Percentiles rank a stretch among this genome's conserved stretches.
Evolutionary conservation across 2,797 vertebrate genomes (phyloP).

Genomic region (Bufotes viridis): DNA sequence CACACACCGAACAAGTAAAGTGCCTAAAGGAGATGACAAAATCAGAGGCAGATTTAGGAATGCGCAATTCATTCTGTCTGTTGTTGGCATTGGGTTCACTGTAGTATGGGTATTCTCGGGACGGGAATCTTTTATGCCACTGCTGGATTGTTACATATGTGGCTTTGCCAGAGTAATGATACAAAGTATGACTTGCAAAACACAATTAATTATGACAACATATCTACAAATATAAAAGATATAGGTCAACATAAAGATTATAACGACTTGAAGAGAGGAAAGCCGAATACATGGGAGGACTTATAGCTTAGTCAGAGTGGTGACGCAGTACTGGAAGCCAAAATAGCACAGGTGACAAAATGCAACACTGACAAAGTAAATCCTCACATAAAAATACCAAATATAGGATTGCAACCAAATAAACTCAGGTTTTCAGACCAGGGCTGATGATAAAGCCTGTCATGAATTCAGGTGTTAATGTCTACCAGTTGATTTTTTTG

Average conservation of each 20-base stretch:
- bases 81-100: not conserved
- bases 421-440: not conserved
- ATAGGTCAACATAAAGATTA: not conserved
- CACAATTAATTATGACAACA: not conserved
- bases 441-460: not conserved
- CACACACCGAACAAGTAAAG: not conserved
- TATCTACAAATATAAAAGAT: not conserved
- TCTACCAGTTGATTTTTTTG: constrained; percentile 21
- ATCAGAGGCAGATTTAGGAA: not conserved
- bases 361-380: not conserved
- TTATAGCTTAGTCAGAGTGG: not conserved
- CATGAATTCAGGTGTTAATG: constrained; percentile 29
- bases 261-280: no score
- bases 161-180: not conserved
- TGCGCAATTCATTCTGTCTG: not conserved
- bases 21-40: not conserved
- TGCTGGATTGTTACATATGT: not conserved
- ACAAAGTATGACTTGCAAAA: not conserved
- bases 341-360: not conserved
- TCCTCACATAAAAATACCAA: not conserved
- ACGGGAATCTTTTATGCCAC: not conserved
- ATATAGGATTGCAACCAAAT: not conserved
- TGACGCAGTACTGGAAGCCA: not conserved
- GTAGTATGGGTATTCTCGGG: not conserved
- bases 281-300: not conserved